Base-by-base conservation (phyloP, 2,888 invertebrate species). In the Drosophila yooni region DNA sequence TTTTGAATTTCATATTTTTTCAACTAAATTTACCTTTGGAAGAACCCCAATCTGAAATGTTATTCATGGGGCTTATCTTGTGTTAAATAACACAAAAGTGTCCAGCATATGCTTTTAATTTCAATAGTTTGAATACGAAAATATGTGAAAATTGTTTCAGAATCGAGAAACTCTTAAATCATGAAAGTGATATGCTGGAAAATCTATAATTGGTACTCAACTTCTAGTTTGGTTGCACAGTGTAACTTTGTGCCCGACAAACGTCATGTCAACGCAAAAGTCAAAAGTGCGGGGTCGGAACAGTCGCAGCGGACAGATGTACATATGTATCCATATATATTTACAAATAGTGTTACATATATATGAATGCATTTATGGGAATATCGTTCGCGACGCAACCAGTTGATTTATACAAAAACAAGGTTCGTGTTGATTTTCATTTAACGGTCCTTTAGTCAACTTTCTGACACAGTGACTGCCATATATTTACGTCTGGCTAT, bases 391-490 rank as follows among this genome's bases (percentile, higher is more conserved):
- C 74, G 76, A 82, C 77, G 87, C 90, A 91, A 88, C 88, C 81
- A 88, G 88, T 88, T 88, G 88, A 88, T 88, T 88, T 91, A 90
- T 87, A 85, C 81, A 74, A 73, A 72, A 72, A 68, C 62, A 60
- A 59, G 72, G 83, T 88, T 88, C 88, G 88, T 88, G 88, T 81
- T 88, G 91, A 79, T 82, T 87, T 91, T 88, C 88, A 90, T 88
- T 88, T 88, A 88, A 88, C 90, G 90, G 91, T 91, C 85, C 89
- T 89, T 91, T 91, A 91, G 85, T 82, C 88, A 87, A 88, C 88
- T 89, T 88, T 82, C 91, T 91, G 88, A 91, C 88, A 91, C 89
- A 87, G 82, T 89, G 82, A 82, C 90, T 86, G 82, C 88, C 88
- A 90, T 89, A 72, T 83, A 77, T 89, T 83, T 79, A 75, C 83